phyloP scores from a whole-genome alignment of 2,888 invertebrate species.

The Phania funesta region DNA sequence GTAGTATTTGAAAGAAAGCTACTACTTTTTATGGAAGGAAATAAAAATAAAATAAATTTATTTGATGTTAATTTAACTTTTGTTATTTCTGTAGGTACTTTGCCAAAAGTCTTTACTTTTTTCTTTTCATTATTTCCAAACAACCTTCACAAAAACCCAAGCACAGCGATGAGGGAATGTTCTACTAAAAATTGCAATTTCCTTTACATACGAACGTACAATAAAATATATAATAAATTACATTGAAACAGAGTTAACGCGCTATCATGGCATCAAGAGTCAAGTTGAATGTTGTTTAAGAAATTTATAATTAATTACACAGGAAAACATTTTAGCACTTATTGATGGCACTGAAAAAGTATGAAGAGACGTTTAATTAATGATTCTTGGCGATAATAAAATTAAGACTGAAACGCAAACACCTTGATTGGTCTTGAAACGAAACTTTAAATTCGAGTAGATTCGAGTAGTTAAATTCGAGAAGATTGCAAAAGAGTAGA shows the following conservation, averaged over 20 bases:
- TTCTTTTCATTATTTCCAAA: background rate
- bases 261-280: background rate
- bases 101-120: background rate
- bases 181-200: slow-evolving; percentile 9
- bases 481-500: too few relatives aligned
- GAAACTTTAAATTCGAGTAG: too few relatives aligned
- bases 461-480: too few relatives aligned
- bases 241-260: background rate
- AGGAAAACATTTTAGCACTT: slow-evolving; percentile 27
- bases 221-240: slow-evolving; percentile 12
- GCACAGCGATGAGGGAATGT: background rate
- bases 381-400: slow-evolving; percentile 14
- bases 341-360: slow-evolving; percentile 25
- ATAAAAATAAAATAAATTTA: slow-evolving; percentile 21
- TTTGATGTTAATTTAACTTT: slow-evolving; percentile 47
- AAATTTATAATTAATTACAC: slow-evolving; percentile 44
- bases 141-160: background rate
- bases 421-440: too few relatives aligned
- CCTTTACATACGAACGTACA: background rate
- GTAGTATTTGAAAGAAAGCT: background rate
- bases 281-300: slow-evolving; percentile 4
- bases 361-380: slow-evolving; percentile 34
- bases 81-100: slow-evolving; percentile 1
- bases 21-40: background rate
- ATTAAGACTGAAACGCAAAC: background rate